Percentiles rank a stretch among this genome's conserved stretches.
phyloP scores from a whole-genome alignment of 2,888 invertebrate species.

The Trilocha varians region DNA sequence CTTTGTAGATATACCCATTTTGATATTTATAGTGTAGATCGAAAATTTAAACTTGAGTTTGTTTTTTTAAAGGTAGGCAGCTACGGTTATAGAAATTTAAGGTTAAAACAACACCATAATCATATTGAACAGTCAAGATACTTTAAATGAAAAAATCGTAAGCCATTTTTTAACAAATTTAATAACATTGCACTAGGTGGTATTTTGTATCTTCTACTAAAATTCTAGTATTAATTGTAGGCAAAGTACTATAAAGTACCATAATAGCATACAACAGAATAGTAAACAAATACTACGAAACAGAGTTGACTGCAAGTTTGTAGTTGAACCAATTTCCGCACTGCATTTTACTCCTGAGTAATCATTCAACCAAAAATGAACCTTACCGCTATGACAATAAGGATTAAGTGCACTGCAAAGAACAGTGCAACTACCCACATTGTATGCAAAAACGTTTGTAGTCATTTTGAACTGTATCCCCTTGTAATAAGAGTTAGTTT shows the following conservation, averaged over 20 bases:
- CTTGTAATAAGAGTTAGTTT: neutral
- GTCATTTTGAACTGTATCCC: neutral
- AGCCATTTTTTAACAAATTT: too few species aligned
- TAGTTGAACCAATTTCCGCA: slow-evolving; percentile 34
- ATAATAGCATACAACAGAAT: slow-evolving; percentile 1
- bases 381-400: slow-evolving; percentile 14
- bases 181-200: too few species aligned
- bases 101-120: too few species aligned
- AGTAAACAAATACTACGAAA: neutral
- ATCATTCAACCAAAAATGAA: slow-evolving; percentile 15
- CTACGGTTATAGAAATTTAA: too few species aligned
- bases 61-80: too few species aligned
- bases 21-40: neutral
- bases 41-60: too few species aligned
- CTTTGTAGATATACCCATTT: neutral
- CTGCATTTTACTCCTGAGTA: slow-evolving; percentile 31
- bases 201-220: too few species aligned
- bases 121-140: too few species aligned
- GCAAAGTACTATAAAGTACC: too few species aligned
- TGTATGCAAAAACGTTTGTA: neutral
- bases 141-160: too few species aligned
- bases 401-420: slow-evolving; percentile 4
- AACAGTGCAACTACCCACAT: neutral
- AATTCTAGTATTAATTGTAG: too few species aligned
- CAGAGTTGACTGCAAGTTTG: slow-evolving; percentile 47